Evolutionary conservation across 2,113 vertebrate species (phyloP), one percentile per base, ranked within the genome.

Genomic region (Epinephelus lanceolatus): DNA sequence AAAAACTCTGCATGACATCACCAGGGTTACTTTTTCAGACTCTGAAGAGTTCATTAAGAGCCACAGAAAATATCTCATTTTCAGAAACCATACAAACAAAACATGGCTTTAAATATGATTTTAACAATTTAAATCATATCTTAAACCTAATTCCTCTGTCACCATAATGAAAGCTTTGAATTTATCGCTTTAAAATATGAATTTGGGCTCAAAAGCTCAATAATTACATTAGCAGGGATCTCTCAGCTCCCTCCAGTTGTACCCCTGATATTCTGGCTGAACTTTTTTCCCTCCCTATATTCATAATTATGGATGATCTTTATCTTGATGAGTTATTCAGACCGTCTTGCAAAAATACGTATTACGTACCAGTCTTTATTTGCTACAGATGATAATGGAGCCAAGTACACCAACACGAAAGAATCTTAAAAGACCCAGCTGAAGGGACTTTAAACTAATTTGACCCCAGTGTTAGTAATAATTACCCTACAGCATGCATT

Each of bases 1-100:
- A 71, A 76, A 47, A 52, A 56, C n/a, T 21, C 52, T 57, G 57
- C 33, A 76, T 47, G 56, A 67, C 62, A 27, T 73, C 10, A 21
- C 25, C 15, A 11, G n/a, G 47, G 42, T 47, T 14, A 37, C 27
- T 21, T 52, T 37, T 25, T 60, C 21, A 49, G 30, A 68, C 66
- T 68, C 10, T 47, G 42, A 17, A 60, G n/a, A 61, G 42, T 30
- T 40, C 21, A 40, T 25, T 65, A 2, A 7, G 59, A 25, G 21
- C 60, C 14, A 53, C 8, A 45, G 6, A 67, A 56, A 76, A 66
- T 2, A 56, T 27, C 12, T 63, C n/a, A 4, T 37, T 57, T 57
- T 19, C 10, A n/a, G 5, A 40, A 13, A 65, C 33, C 6, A 37
- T 37, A 7, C 33, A 37, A 37, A 7, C 33, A 37, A 37, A 65